Conservation (phyloP, 1,140 invertebrate genomes). For the Ceratina calcarata region DNA sequence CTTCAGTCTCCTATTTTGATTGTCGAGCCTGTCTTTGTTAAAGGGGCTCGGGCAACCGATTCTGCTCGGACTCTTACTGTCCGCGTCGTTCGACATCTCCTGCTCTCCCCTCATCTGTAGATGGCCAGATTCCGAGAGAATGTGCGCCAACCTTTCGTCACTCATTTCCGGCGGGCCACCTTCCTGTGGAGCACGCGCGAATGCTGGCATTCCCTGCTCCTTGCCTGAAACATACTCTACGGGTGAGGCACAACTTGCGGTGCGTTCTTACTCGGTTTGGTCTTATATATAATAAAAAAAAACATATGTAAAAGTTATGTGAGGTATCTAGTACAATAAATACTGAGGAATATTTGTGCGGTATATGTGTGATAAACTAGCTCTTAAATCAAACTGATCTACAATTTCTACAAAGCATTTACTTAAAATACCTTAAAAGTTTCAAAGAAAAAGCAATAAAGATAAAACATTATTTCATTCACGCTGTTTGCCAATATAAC, state of each 20-base stretch:
- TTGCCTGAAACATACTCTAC: slow-evolving; percentile 87
- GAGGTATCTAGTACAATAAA: no score
- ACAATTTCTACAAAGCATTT: no score
- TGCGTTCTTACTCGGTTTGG: slow-evolving; percentile 75
- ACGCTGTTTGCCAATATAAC: no score
- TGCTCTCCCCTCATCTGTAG: slow-evolving; percentile 81
- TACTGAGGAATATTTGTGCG: not conserved
- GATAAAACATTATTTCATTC: no score
- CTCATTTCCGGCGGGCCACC: slow-evolving; percentile 87
- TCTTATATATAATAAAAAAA: slow-evolving; percentile 52
- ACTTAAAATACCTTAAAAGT: no score
- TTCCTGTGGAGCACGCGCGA: slow-evolving; percentile 87
- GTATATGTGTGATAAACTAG: not conserved
- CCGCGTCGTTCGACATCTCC: slow-evolving; percentile 78
- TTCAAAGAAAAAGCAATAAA: no score
- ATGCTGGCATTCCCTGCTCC: slow-evolving; percentile 88
- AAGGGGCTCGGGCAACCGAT: slow-evolving; percentile 88
- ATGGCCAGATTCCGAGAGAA: slow-evolving; percentile 93
- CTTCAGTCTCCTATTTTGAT: slow-evolving; percentile 87
- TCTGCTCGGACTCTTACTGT: slow-evolving; percentile 88
- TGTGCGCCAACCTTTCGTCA: slow-evolving; percentile 96
- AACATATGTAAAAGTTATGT: slow-evolving; percentile 26
- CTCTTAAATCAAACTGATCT: no score
- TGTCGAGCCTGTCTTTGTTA: slow-evolving; percentile 85
- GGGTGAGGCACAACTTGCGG: slow-evolving; percentile 80